Evolutionary conservation across 2,113 vertebrate genomes (phyloP), one percentile per base, ranked within the genome.

Genomic region (Cyphomyrus plagiostoma): DNA sequence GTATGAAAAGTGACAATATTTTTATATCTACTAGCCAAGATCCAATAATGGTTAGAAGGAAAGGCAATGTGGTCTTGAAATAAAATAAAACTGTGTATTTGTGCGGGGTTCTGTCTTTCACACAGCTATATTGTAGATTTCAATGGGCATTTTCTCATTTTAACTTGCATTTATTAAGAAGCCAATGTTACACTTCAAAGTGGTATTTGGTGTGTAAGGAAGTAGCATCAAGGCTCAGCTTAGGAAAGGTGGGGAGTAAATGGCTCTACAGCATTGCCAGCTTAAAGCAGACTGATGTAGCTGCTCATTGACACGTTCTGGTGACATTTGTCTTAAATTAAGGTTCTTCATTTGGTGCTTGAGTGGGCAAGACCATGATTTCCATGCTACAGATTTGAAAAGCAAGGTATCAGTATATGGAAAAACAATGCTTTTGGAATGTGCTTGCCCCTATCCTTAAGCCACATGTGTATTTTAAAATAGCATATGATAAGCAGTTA

Each of bases 1-100:
- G 53, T 91, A 89, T 56, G 23, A 26, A 88, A 88, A 82, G 86
- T 62, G 42, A 86, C 86, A 56, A 56, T 92, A 91, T 90, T 92
- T 92, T 92, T 92, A 86, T 92, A 90, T 88, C 39, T 58, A 90
- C 86, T 89, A 86, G 66, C 88, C 52, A 53, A 86, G 52, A 46
- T 85, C 49, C 70, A 80, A 58, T 91, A 70, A 58, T 85, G 82
- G 66, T 89, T 30, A 88, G 15, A 89, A 82, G 87, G n/a, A 83
- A 74, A 90, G 50, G 46, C 19, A 49, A 66, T 89, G 86, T 89
- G 88, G 53, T 90, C 91, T 91, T 91, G 62, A 89, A 91, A 91
- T 91, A 90, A 91, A 91, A 56, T 89, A 39, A 88, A 91, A 91
- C 30, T 50, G 4, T n/a, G 48, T 90, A n/a, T 80, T 80, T 87